Conservation (phyloP, 2,797 vertebrate genomes). For the Brachyrhaphis roseni region DNA sequence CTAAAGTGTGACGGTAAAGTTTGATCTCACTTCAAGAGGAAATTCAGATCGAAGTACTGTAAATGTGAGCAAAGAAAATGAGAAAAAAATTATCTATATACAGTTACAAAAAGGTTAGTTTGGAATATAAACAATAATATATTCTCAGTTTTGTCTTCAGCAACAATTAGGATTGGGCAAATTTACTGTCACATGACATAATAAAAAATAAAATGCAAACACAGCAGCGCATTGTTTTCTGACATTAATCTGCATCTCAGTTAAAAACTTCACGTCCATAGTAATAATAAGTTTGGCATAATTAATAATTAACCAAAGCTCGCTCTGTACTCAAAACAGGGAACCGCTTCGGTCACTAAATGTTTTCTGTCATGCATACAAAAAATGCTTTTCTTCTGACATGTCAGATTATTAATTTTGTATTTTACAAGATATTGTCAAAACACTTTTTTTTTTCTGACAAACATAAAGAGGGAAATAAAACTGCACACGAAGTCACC, state of each 20-base stretch:
- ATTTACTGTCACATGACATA: not conserved
- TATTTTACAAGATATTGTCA: not conserved
- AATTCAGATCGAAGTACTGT: not conserved
- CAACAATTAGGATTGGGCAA: not conserved
- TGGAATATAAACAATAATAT: not conserved
- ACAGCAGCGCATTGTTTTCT: not conserved
- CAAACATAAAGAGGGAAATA: not conserved
- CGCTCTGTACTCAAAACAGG: not conserved
- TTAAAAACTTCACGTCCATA: not conserved
- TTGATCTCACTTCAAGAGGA: not conserved
- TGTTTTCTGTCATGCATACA: not conserved
- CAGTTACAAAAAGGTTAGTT: conserved; percentile 4
- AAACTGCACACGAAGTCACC: not conserved
- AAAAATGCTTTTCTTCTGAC: not conserved
- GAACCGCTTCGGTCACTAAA: not conserved
- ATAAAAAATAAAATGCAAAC: not conserved
- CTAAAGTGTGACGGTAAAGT: not conserved
- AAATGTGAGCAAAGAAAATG: not conserved
- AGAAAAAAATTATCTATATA: not conserved
- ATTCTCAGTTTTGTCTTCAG: not conserved
- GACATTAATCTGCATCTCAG: not conserved
- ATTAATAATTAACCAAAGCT: not conserved
- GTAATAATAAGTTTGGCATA: not conserved
- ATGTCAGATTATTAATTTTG: not conserved
- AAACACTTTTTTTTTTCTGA: not conserved